phyloP scores from a whole-genome alignment of 2,797 vertebrate genomes.

The Vultur gryphus region DNA sequence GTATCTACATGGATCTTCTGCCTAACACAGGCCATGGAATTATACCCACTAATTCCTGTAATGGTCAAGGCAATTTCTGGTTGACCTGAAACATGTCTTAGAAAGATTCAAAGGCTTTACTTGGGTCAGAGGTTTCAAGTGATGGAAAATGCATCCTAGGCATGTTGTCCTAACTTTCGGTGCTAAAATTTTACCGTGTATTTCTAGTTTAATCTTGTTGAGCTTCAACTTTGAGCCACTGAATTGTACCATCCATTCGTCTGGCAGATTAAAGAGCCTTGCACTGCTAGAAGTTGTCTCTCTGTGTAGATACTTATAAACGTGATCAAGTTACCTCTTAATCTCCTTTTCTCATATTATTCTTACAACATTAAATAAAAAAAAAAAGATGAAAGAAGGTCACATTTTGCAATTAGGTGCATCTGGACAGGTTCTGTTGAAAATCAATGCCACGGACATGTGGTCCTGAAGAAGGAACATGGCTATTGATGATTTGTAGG shows the following conservation, averaged over 20 bases:
- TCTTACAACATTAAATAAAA: not conserved
- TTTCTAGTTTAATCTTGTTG: not conserved
- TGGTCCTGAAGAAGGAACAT: not conserved
- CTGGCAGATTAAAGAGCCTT: not conserved
- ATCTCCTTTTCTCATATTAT: not conserved
- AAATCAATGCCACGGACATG: not conserved
- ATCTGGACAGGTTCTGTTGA: not conserved
- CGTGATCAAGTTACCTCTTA: not conserved
- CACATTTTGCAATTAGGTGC: not conserved
- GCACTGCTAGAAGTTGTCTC: not conserved
- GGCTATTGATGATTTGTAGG: constrained; percentile 23
- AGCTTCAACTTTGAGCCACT: not conserved
- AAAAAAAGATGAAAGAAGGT: not conserved
- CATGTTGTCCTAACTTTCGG: not conserved
- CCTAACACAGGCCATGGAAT: not conserved
- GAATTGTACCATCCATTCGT: not conserved
- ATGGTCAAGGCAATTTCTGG: not conserved
- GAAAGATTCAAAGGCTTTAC: not conserved
- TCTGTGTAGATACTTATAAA: not conserved
- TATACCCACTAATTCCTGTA: not conserved
- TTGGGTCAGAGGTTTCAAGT: not conserved
- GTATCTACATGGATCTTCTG: not conserved
- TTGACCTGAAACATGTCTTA: not conserved
- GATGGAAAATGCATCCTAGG: not conserved
- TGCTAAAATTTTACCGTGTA: not conserved